Evolutionary conservation across 2,888 invertebrate species (phyloP), one percentile per base, ranked within the genome.

Genomic region (Hymenopus coronatus): DNA sequence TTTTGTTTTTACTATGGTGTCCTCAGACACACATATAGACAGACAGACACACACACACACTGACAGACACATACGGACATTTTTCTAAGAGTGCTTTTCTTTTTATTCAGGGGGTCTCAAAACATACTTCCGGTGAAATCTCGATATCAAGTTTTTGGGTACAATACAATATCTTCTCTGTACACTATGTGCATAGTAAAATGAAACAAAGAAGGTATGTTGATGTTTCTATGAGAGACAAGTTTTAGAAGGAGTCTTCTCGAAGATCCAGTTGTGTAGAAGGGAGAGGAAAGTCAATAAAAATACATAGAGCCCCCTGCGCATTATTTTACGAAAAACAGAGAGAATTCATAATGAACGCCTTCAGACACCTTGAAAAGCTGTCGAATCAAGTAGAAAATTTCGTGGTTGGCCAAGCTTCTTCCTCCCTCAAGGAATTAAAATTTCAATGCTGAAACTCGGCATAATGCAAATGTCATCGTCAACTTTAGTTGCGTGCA

Each of bases 381-480:
- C 54, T 70, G 54, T 70, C 54, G 54, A 70, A 70, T 70, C 54
- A 70, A 70, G 54, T 70, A 70, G 54, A 25, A 70, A 87, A 82
- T 87, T 87, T 87, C 82, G 33, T 87, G 87, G 82, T 82, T 87
- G 25, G 82, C 82, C 28, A 87, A 82, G 33, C 84, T 33, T 86
- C 86, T 82, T 82, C 82, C 82, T 82, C 25, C 82, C 33, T 87
- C 30, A 87, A 20, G 46, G 25, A 87, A 87, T 87, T 87, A 87
- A 87, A 87, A 87, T 87, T 87, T 33, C 28, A 87, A 87, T 87
- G 87, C 87, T 82, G 33, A 30, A 87, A 82, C 27, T 27, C 27
- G 54, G n/a, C 87, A 82, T 82, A 87, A 87, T 87, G 87, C 87
- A 87, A 87, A 87, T 87, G 70, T 30, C 87, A 85, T 85, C 85